Base-by-base conservation (phyloP, 2,888 invertebrate species). In the Cantharis rufa region DNA sequence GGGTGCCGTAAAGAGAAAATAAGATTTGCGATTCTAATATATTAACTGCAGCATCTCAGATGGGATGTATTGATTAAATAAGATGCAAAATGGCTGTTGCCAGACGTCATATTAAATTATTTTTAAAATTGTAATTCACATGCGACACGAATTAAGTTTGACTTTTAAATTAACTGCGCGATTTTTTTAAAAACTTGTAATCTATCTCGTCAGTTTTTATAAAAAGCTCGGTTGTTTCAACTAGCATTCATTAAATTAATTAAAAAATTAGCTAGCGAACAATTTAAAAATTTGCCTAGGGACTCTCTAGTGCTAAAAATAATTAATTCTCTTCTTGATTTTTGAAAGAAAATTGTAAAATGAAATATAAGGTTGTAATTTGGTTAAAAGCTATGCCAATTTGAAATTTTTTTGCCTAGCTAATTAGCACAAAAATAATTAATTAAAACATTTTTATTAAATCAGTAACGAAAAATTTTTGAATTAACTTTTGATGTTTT, bases 1-100 rank as follows among this genome's bases (percentile, higher is more conserved):
- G 77, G 74, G 72, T 74, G 80, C 76, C 77, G 72, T 66, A 74
- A 69, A 80, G 80, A 78, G 79, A 79, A 81, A 80, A 81, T 79
- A 81, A 81, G 80, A 81, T 77, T 79, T 69, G 76, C 70, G 73
- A 78, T 69, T 74, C 77, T 76, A 74, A 78, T 78, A 76, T 76
- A 76, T 21, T 48, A 78, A 76, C 74, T 73, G 71, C 75, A 72
- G 75, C 77, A 79, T 80, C 78, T 80, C 76, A 81, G 78, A 81
- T 79, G 81, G 80, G 64, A 74, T 71, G 76, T 79, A 81, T 81
- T 74, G 81, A 81, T 80, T 78, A 61, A 72, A 15, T 71, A 15
- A 15, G 68, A 62, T 73, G 62, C 75, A 81, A 81, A 74, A 81
- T 81, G 81, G 80, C 79, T 72, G 69, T 72, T 68, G 18, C n/a